Conservation (phyloP, 1,140 invertebrate genomes). For the Dryas iulia region DNA sequence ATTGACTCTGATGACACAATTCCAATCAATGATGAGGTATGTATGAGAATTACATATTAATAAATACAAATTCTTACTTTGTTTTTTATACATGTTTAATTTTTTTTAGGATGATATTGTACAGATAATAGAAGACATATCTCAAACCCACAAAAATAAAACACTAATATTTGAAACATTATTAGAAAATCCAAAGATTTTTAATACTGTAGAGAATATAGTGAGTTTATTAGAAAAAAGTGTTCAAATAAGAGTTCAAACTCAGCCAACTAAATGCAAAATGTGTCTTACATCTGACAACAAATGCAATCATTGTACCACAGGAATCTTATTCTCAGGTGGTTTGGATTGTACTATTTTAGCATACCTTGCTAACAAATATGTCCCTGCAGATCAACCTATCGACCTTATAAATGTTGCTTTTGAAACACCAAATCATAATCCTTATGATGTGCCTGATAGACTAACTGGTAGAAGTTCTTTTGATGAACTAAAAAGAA, state of each 20-base stretch:
- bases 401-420: conserved; percentile 98
- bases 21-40: conserved; percentile 43
- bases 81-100: too few species aligned
- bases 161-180: conserved; percentile 62
- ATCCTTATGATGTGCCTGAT: conserved; percentile 88
- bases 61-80: not conserved
- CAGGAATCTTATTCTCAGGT: conserved; percentile 96
- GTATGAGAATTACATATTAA: not conserved
- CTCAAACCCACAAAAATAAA: conserved; percentile 43
- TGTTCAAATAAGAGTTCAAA: conserved; percentile 83
- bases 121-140: conserved; percentile 53
- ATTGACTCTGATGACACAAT: conserved; percentile 33
- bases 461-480: conserved; percentile 88
- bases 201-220: conserved; percentile 73
- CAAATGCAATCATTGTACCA: conserved; percentile 84
- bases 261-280: conserved; percentile 85
- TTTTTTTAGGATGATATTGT: conserved; percentile 67
- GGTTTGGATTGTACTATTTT: conserved; percentile 96
- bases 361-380: conserved; percentile 89
- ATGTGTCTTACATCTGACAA: conserved; percentile 78
- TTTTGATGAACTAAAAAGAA: conserved; percentile 84
- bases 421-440: conserved; percentile 85
- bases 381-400: conserved; percentile 83
- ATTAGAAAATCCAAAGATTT: conserved; percentile 60
- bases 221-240: conserved; percentile 82